phyloP scores from a whole-genome alignment of 2,113 vertebrate species.

The Salvelinus namaycush region DNA sequence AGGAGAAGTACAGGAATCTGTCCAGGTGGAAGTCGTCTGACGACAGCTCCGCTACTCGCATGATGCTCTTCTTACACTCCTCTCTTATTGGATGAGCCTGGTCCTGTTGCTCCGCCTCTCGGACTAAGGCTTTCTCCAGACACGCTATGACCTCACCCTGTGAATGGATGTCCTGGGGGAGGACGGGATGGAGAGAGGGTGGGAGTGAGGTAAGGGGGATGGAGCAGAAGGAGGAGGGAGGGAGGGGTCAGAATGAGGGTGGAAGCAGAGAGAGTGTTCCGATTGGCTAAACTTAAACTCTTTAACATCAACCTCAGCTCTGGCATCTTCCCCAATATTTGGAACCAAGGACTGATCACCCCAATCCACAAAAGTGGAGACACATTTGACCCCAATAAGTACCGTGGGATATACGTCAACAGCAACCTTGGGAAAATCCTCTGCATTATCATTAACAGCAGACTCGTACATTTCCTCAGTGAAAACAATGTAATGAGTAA shows the following conservation, averaged over 20 bases:
- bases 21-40: slow-evolving; percentile 86
- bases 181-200: not conserved
- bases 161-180: slow-evolving; percentile 82
- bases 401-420: too few species aligned
- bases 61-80: slow-evolving; percentile 85
- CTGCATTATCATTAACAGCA: too few species aligned
- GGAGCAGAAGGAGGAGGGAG: not conserved
- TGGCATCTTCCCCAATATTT: too few species aligned
- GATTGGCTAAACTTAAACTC: too few species aligned
- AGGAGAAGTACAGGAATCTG: slow-evolving; percentile 86
- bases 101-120: slow-evolving; percentile 79
- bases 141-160: slow-evolving; percentile 88
- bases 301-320: too few species aligned
- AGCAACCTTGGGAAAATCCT: too few species aligned
- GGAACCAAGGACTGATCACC: too few species aligned
- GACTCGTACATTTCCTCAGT: too few species aligned
- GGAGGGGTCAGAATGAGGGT: not conserved
- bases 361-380: too few species aligned
- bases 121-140: slow-evolving; percentile 84
- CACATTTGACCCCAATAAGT: too few species aligned
- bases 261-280: too few species aligned
- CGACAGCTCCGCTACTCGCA: slow-evolving; percentile 87
- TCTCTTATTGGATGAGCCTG: slow-evolving; percentile 75
- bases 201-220: not conserved
- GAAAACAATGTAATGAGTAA: too few species aligned